Base-by-base conservation (phyloP, 2,797 vertebrate genomes). In the Pangasius larnaudii region DNA sequence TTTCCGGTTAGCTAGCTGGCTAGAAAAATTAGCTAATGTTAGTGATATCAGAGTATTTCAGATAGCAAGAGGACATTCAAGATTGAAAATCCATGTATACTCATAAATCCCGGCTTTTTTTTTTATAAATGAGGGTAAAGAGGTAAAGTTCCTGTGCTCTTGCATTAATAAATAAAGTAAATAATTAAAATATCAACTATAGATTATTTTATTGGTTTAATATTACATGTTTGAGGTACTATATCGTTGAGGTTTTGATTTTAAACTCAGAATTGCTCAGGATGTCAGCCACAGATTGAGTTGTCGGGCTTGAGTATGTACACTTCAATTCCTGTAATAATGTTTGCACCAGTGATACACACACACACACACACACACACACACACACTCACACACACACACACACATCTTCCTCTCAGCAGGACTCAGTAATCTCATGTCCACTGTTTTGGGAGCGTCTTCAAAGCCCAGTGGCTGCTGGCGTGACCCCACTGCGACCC, bases 401-500 rank as follows among this genome's bases (percentile, higher is more conserved):
- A 87, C 61, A n/a, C 74, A 9, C 30, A 59, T 30, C 10, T 11
- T 93, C 92, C 82, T 91, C 88, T 92, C 91, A 85, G 86, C 69
- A 16, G 84, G 86, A 85, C 51, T 65, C 16, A 39, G 42, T 89
- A 91, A 90, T 89, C 90, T 86, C 87, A 83, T 91, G 90, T 92
- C 84, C 63, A 87, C 63, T 49, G 53, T 88, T 90, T 88, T 53
- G 63, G 87, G 87, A 39, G 91, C 90, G 88, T 91, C 92, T 92
- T 89, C 92, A 91, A 92, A 86, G 87, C 84, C 33, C 46, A 2
- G 65, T 90, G 93, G 93, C 92, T 93, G 89, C 88, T 81, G 86
- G 61, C 7, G 8, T 93, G 93, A 96, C 94, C 95, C 86, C 39
- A 36, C 24, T 0, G 71, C 88, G 93, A 95, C 93, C 94, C 90